Evolutionary conservation across 2,888 invertebrate genomes (phyloP).

Genomic region (Thalpophila matura): DNA sequence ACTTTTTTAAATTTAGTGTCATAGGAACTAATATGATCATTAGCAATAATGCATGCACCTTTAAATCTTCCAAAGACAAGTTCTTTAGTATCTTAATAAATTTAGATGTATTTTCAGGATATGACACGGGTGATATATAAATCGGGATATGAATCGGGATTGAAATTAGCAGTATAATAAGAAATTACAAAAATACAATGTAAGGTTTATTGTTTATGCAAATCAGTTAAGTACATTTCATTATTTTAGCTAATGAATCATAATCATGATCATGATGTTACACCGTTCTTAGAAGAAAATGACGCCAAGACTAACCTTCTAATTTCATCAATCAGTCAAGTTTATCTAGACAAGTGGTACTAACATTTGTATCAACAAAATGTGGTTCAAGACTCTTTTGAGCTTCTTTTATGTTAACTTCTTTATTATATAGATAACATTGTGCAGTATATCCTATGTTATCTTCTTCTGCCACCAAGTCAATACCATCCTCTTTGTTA

Average conservation of each 20-base stretch:
- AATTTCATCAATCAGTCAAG: conserved; percentile 18
- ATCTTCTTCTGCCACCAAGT: not conserved
- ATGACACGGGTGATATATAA: too few species aligned
- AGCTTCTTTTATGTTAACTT: not conserved
- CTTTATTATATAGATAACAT: not conserved
- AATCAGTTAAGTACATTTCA: conserved; percentile 28
- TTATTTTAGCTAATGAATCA: conserved; percentile 41
- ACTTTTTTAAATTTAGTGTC: not conserved
- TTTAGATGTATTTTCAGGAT: too few species aligned
- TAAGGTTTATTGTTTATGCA: conserved; percentile 26
- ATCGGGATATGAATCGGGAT: too few species aligned
- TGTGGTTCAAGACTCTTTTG: conserved; percentile 2
- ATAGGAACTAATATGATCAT: not conserved
- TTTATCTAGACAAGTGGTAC: conserved; percentile 36
- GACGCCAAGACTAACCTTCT: conserved; percentile 47
- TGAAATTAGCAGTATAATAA: too few species aligned
- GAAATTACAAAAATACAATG: not conserved
- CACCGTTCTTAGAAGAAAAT: conserved; percentile 40
- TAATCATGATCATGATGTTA: conserved; percentile 40
- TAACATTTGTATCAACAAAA: conserved; percentile 29
- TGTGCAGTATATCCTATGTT: not conserved
- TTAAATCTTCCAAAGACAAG: not conserved
- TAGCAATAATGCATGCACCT: too few species aligned
- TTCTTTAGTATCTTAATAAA: not conserved
- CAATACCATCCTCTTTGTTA: too few species aligned